Base-by-base conservation (phyloP, 2,797 vertebrate species). In the Crenichthys baileyi region DNA sequence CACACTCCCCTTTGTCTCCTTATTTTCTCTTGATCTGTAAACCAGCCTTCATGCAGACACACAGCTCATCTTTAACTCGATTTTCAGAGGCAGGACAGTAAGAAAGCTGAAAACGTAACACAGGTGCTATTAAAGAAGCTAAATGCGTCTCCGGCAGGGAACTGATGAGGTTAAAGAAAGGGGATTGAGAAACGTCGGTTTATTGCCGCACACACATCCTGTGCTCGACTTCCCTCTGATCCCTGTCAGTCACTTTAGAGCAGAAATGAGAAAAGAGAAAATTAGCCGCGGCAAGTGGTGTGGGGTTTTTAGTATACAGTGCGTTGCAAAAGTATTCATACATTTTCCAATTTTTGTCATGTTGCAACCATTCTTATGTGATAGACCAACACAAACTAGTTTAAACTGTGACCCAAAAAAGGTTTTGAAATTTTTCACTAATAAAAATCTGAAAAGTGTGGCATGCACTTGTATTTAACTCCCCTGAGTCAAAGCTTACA, bases 171-270 rank as follows among this genome's bases (percentile, higher is more conserved):
- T 78, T 81, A 79, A 46, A 61, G 73, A 80, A 53, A 55, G 72
- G 36, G 61, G 73, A 75, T 73, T 68, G 75, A 83, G 58, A 89
- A 77, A 86, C 80, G 77, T 77, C 61, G 51, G 46, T 86, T 86
- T 91, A 90, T 87, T 90, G 91, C 85, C 75, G 53, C 89, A 83
- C 73, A 73, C 84, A 89, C 81, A 72, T 88, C 81, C 82, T 80
- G 56, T 50, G 20, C 85, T 93, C 88, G 83, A 93, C 91, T 89
- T 85, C 75, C 48, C 83, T 77, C 41, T 56, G 72, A 80, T 78
- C 75, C 77, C 72, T 65, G 83, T 86, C 73, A 75, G 79, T 82
- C 76, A 51, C 73, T 72, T 78, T 84, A 67, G 73, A 39, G 51
- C 56, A 77, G 77, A 78, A 60, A 75, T 31, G 51, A 63, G 60